Evolutionary conservation across 2,113 vertebrate species (phyloP), one percentile per base, ranked within the genome.

Genomic region (Hirundichthys speculiger): DNA sequence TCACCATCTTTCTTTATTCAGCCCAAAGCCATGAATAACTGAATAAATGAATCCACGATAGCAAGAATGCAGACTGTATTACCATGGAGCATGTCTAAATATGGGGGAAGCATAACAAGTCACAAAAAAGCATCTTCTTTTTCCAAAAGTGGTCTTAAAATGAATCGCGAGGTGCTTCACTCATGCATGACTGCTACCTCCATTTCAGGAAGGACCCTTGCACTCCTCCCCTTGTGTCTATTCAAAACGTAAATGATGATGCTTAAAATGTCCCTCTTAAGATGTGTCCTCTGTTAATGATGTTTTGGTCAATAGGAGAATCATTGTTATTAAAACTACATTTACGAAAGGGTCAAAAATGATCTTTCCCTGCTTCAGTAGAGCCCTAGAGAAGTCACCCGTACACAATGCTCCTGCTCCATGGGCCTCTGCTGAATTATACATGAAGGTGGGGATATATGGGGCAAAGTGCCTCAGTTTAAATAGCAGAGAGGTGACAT

Each of bases 41-140:
- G 89, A 92, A 91, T 88, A 90, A 83, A 79, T 85, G 85, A 84
- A 77, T 79, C 72, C 54, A 64, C 71, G 70, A 69, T 77, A 73
- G 72, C 24, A 45, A 45, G 71, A 54, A 82, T 69, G 72, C 79
- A 90, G 78, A 82, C 73, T 81, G 82, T 75, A 81, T 86, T 90
- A 88, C 88, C 72, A 78, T 78, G 70, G 74, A 70, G 53, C 74
- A 75, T 84, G 86, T 89, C 79, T 87, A 86, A 85, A 84, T 88
- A 71, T 77, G 79, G 73, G 51, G 75, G 85, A 72, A 72, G 68
- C 73, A 79, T 65, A 89, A 84, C 73, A 75, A 85, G 83, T 76
- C 83, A 89, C 66, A 79, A 77, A 67, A 82, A 89, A 80, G 73
- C 80, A 84, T 84, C 81, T 60, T 88, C 85, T 75, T 72, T 54